phyloP scores from a whole-genome alignment of 2,113 vertebrate genomes.

The Ameiurus melas region DNA sequence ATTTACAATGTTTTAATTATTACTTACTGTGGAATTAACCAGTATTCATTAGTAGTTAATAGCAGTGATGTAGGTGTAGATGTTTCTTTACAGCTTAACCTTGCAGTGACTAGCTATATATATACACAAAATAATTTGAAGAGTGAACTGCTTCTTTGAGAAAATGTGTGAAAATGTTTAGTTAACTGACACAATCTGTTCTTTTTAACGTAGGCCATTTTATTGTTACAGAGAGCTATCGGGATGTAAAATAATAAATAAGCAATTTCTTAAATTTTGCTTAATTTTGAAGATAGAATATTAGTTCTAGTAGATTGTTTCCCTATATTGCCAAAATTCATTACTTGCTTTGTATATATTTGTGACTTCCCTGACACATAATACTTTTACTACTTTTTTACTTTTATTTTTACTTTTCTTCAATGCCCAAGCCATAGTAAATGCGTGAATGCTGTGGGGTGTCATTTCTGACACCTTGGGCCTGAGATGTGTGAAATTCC shows the following conservation, averaged over 20 bases:
- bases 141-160: background rate
- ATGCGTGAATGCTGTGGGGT: slow-evolving; percentile 36
- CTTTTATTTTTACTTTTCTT: slow-evolving; percentile 30
- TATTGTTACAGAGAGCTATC: background rate
- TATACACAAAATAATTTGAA: background rate
- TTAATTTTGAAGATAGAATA: background rate
- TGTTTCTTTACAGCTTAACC: background rate
- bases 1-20: background rate
- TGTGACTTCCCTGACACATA: slow-evolving; percentile 7
- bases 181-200: background rate
- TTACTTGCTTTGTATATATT: slow-evolving; percentile 25
- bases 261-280: background rate
- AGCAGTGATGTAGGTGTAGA: background rate
- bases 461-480: slow-evolving; percentile 46
- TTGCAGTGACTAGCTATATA: background rate
- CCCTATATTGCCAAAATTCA: background rate
- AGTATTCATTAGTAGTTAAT: background rate
- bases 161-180: background rate
- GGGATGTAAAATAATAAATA: background rate
- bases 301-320: background rate
- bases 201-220: background rate
- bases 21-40: background rate
- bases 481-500: slow-evolving; percentile 44
- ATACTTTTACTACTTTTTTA: too few relatives aligned
- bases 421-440: slow-evolving; percentile 37